Conservation (phyloP, 2,797 vertebrate species). For the Rhinogobio ventralis region DNA sequence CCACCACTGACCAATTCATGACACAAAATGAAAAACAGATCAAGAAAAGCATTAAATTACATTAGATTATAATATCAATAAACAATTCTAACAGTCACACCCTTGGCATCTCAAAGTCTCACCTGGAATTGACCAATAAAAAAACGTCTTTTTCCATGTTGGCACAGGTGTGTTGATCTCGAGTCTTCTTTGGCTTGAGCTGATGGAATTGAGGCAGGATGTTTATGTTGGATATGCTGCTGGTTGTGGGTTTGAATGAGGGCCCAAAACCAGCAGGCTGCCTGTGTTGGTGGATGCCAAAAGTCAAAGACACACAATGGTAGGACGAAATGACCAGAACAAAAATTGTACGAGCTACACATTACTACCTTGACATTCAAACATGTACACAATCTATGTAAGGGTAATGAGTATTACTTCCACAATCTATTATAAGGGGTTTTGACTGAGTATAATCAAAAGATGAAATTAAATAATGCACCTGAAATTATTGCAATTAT, state of each 20-base stretch:
- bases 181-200: slow-evolving; percentile 26
- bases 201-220: slow-evolving; percentile 29
- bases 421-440: neutral
- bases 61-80: neutral
- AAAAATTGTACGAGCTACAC: neutral
- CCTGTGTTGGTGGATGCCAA: neutral
- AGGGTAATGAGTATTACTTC: neutral
- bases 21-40: neutral
- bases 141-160: slow-evolving; percentile 39
- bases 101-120: neutral
- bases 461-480: neutral
- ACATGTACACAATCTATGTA: neutral
- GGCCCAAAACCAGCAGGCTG: slow-evolving; percentile 9
- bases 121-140: neutral
- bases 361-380: neutral
- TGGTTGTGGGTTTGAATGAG: slow-evolving; percentile 27
- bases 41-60: neutral
- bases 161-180: slow-evolving; percentile 52
- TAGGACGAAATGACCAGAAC: slow-evolving; percentile 7
- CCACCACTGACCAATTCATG: neutral
- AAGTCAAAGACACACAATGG: slow-evolving; percentile 27
- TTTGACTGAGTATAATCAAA: neutral
- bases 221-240: slow-evolving; percentile 47
- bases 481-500: neutral
- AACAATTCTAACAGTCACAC: neutral